Percentiles rank a stretch among this genome's conserved stretches.
Conservation (phyloP, 2,888 invertebrate genomes). For the Phyllotreta striolata region DNA sequence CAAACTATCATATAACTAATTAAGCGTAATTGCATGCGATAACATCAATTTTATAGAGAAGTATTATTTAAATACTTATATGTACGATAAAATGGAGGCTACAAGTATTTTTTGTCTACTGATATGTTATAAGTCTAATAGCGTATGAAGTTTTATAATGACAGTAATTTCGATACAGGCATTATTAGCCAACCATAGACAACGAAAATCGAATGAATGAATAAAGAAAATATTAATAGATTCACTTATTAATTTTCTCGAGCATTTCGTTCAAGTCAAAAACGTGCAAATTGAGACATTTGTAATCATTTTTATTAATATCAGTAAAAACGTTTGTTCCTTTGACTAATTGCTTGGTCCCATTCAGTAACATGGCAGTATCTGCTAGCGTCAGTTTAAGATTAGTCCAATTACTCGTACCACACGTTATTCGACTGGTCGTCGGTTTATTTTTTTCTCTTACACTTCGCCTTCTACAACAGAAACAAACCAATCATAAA, state of each 20-base stretch:
- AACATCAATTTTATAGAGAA: no score
- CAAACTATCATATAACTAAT: not conserved
- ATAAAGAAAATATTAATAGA: not conserved
- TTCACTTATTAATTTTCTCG: conserved; percentile 26
- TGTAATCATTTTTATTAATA: conserved; percentile 47
- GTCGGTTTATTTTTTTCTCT: conserved; percentile 50
- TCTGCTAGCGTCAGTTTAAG: conserved; percentile 63
- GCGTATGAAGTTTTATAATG: no score
- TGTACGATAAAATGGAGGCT: no score
- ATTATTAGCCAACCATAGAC: no score
- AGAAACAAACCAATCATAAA: conserved; percentile 51
- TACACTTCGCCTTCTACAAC: conserved; percentile 56
- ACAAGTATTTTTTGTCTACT: no score
- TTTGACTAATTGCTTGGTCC: conserved; percentile 48
- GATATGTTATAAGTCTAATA: no score
- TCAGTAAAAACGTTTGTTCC: conserved; percentile 35
- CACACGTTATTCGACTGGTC: conserved; percentile 28
- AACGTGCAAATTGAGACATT: conserved; percentile 42
- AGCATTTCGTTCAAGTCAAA: conserved; percentile 48
- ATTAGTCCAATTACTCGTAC: conserved; percentile 37
- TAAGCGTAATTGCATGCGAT: conserved; percentile 2
- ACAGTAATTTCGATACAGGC: no score
- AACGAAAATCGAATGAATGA: no score
- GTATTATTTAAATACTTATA: no score
- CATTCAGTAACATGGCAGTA: conserved; percentile 64